Evolutionary conservation across 1,140 invertebrate genomes (phyloP).

Genomic region (Antheraea pernyi): DNA sequence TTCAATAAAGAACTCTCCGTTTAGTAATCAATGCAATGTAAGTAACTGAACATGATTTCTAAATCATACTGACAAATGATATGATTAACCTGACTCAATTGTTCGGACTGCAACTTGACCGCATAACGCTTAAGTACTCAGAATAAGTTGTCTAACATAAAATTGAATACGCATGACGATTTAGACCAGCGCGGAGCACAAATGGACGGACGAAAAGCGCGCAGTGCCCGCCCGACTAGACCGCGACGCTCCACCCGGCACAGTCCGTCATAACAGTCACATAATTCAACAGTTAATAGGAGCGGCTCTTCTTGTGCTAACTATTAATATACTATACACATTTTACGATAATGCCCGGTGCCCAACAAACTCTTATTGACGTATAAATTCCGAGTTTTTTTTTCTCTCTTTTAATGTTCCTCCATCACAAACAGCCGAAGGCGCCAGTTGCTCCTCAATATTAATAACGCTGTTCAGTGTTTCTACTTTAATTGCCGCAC

Average conservation of each 20-base stretch:
- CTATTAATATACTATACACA: slow-evolving; percentile 69
- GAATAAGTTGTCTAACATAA: too few relatives aligned
- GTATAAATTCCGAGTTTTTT: slow-evolving; percentile 68
- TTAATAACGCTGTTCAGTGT: slow-evolving; percentile 70
- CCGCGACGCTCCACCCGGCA: slow-evolving; percentile 19
- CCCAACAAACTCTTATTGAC: slow-evolving; percentile 71
- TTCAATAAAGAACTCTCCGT: too few relatives aligned
- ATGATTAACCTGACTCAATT: too few relatives aligned
- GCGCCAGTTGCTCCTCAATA: slow-evolving; percentile 67
- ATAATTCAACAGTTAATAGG: slow-evolving; percentile 70
- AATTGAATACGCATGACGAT: too few relatives aligned
- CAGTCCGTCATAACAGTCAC: slow-evolving; percentile 54
- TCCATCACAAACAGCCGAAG: slow-evolving; percentile 55
- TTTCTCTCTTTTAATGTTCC: slow-evolving; percentile 18
- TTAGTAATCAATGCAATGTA: too few relatives aligned
- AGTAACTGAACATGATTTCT: too few relatives aligned
- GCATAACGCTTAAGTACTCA: too few relatives aligned
- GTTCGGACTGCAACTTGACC: too few relatives aligned
- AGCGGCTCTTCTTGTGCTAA: slow-evolving; percentile 65
- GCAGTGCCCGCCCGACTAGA: neutral
- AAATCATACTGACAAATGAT: too few relatives aligned
- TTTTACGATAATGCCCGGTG: slow-evolving; percentile 72
- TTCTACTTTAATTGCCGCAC: slow-evolving; percentile 65
- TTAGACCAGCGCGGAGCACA: neutral
- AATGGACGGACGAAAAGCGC: too few relatives aligned